phyloP scores from a whole-genome alignment of 2,113 vertebrate genomes.

The Ardeotis arabs region DNA sequence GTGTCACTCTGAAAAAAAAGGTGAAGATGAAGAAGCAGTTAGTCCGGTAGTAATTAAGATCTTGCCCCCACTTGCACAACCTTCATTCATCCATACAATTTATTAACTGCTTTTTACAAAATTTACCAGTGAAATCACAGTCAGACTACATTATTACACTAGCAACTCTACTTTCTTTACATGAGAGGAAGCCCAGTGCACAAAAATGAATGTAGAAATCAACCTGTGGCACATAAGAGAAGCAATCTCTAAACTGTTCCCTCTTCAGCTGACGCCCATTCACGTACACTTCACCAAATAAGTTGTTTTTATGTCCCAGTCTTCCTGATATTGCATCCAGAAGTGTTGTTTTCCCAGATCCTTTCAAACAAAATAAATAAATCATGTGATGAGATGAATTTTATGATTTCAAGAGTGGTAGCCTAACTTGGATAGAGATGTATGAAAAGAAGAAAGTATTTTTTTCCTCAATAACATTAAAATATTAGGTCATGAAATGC shows the following conservation, averaged over 20 bases:
- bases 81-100: not conserved
- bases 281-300: constrained; percentile 85
- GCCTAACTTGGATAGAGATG: not conserved
- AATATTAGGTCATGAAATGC: not conserved
- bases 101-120: not conserved
- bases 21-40: not conserved
- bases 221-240: constrained; percentile 96
- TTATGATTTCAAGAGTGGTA: not conserved
- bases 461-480: not conserved
- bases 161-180: not conserved
- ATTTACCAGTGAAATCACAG: not conserved
- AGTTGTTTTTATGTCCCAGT: constrained; percentile 74
- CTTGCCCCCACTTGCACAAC: not conserved
- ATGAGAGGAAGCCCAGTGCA: not conserved
- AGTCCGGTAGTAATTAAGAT: not conserved
- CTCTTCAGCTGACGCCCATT: constrained; percentile 84
- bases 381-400: not conserved
- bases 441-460: not conserved
- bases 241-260: constrained; percentile 90
- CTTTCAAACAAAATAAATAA: constrained; percentile 66
- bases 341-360: constrained; percentile 94
- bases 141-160: not conserved
- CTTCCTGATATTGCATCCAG: constrained; percentile 90
- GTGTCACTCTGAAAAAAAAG: constrained; percentile 80
- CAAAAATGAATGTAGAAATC: not conserved